Conservation (phyloP, 2,797 vertebrate species). For the Pipistrellus pygmaeus region DNA sequence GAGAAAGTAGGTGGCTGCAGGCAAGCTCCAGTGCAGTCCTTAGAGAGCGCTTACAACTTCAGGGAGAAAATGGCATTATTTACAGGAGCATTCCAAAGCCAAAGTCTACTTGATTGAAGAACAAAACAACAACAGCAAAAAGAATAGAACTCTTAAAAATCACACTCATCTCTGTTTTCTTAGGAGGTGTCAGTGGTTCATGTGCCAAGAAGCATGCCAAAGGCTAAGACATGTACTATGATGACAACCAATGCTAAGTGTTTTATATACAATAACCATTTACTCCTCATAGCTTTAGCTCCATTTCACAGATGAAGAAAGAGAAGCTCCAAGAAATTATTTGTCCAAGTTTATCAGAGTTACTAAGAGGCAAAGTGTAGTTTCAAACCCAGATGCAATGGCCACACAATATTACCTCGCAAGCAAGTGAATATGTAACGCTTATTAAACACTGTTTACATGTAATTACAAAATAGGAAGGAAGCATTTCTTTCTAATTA, state of each 20-base stretch:
- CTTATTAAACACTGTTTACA: neutral
- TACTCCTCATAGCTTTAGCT: neutral
- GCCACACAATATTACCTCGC: neutral
- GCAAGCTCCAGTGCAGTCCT: too few species aligned
- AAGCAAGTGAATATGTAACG: neutral
- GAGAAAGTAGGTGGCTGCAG: fast-evolving
- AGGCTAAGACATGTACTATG: neutral
- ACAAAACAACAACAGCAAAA: neutral
- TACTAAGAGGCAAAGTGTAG: neutral
- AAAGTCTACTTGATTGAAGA: neutral
- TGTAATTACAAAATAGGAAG: conserved; percentile 34
- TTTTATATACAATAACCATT: neutral
- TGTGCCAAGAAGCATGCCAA: neutral
- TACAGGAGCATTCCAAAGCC: neutral
- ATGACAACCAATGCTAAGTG: neutral
- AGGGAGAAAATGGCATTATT: neutral
- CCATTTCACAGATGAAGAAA: conserved; percentile 22
- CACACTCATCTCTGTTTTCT: neutral
- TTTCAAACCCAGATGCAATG: neutral
- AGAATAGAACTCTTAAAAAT: neutral
- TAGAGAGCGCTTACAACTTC: neutral
- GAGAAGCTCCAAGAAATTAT: neutral
- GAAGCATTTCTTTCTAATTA: neutral
- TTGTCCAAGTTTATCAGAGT: neutral
- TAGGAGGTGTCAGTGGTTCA: neutral